phyloP scores from a whole-genome alignment of 92 coral and sea anemone species.

The Epizoanthus ramosus region DNA sequence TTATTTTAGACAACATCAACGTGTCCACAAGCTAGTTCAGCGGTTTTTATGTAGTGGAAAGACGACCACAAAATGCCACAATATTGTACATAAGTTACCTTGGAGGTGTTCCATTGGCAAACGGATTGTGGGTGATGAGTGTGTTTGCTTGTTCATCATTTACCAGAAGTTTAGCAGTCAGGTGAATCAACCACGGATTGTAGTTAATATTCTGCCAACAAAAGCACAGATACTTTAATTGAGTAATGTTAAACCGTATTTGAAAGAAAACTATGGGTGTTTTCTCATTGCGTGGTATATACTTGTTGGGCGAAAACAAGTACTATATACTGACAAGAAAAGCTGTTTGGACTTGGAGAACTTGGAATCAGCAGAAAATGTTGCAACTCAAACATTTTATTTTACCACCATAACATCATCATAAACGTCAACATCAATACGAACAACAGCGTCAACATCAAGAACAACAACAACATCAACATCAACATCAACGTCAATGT shows the following conservation, averaged over 20 bases:
- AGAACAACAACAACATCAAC: too few relatives aligned
- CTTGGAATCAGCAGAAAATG: too few relatives aligned
- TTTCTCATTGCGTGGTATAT: too few relatives aligned
- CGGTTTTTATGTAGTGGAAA: too few relatives aligned
- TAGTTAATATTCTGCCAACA: conserved; percentile 79
- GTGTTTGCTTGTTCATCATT: conserved; percentile 89
- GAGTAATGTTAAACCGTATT: too few relatives aligned
- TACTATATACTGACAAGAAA: too few relatives aligned
- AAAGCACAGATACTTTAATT: background rate
- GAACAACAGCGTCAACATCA: too few relatives aligned
- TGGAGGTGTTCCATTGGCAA: conserved; percentile 80
- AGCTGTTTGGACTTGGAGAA: too few relatives aligned
- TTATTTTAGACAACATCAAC: background rate
- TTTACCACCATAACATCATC: background rate
- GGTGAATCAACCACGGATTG: conserved; percentile 96
- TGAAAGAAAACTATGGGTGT: too few relatives aligned
- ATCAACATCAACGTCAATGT: background rate
- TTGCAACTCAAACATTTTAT: background rate
- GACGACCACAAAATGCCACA: background rate
- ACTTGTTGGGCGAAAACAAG: too few relatives aligned
- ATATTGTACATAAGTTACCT: conserved; percentile 50
- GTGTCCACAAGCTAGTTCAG: too few relatives aligned
- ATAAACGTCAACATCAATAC: background rate
- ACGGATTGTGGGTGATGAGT: conserved; percentile 89
- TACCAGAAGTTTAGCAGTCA: conserved; percentile 91